Evolutionary conservation across 2,797 vertebrate genomes (phyloP).

Genomic region (Pseudochirops corinnae): DNA sequence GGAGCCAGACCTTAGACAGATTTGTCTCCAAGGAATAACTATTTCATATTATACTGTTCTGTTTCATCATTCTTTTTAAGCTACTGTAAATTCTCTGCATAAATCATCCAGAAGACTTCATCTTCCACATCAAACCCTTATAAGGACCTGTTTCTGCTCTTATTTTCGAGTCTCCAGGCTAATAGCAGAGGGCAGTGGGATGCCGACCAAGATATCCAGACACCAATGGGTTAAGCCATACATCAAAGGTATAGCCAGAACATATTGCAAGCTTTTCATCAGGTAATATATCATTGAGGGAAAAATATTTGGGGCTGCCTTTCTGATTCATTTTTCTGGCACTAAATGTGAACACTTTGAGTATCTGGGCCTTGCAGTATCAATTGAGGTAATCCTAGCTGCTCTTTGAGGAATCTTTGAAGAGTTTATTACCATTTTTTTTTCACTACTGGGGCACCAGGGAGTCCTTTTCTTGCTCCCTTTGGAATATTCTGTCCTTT

Average conservation of each 20-base stretch:
- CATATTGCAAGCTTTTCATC: constrained; percentile 59
- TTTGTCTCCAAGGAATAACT: constrained; percentile 58
- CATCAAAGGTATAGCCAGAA: constrained; percentile 58
- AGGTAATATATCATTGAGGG: constrained; percentile 40
- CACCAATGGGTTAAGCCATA: constrained; percentile 57
- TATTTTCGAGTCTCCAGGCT: constrained; percentile 60
- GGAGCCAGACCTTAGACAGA: constrained; percentile 55
- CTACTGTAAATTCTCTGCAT: constrained; percentile 67
- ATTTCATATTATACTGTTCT: constrained; percentile 42
- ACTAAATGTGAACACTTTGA: constrained; percentile 40
- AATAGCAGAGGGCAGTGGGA: constrained; percentile 52
- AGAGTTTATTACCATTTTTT: constrained; percentile 57
- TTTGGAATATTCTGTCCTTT: constrained; percentile 25
- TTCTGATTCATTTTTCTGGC: constrained; percentile 63
- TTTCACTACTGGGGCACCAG: constrained; percentile 31
- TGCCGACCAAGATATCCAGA: constrained; percentile 56
- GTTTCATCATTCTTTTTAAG: constrained; percentile 71
- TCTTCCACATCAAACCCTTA: constrained; percentile 41
- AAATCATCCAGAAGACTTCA: constrained; percentile 62
- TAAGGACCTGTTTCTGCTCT: constrained; percentile 44
- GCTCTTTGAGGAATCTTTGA: constrained; percentile 53
- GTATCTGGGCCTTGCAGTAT: constrained; percentile 48
- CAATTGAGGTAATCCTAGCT: constrained; percentile 52
- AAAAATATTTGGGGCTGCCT: constrained; percentile 56
- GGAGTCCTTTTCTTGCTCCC: constrained; percentile 33